Percentiles rank a stretch among this genome's conserved stretches.
These are phyloP conservation scores for Cybosia mesomella DNA, from an alignment of 2,888 invertebrate genomes.

Conservation along the genomic window DNA sequence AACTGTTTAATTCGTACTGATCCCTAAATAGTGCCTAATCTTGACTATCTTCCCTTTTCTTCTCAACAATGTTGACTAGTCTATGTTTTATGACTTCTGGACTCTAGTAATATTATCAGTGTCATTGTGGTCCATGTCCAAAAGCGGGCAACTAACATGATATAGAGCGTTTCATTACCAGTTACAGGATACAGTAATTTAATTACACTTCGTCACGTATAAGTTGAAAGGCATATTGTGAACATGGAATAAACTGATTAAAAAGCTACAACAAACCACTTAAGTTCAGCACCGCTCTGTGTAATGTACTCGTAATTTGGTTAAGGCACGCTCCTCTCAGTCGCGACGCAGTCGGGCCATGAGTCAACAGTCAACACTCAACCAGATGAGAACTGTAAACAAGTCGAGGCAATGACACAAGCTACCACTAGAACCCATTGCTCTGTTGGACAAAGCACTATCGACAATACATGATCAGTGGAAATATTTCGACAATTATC, in stretches of 20 bases:
- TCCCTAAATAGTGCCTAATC: too few species aligned
- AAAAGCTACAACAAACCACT: slow-evolving; percentile 9
- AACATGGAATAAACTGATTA: slow-evolving; percentile 2
- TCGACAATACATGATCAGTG: not conserved
- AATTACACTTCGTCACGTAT: not conserved
- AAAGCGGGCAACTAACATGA: not conserved
- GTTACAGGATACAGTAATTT: not conserved
- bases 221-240: not conserved
- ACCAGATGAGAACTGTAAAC: slow-evolving; percentile 2
- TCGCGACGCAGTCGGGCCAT: not conserved
- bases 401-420: slow-evolving; percentile 9
- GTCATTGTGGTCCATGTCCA: not conserved
- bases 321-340: not conserved
- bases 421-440: not conserved
- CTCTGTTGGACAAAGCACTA: not conserved
- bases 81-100: too few species aligned
- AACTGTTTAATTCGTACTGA: too few species aligned
- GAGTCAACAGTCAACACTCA: slow-evolving; percentile 1
- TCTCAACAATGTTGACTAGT: too few species aligned
- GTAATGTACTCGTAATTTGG: not conserved
- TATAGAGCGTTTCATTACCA: not conserved
- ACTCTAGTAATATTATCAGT: not conserved
- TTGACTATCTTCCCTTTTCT: too few species aligned
- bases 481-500: not conserved
- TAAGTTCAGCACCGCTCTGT: not conserved